Percentiles rank a stretch among this genome's conserved stretches.
Evolutionary conservation across 2,113 vertebrate genomes (phyloP).

Genomic region (Otis tarda): DNA sequence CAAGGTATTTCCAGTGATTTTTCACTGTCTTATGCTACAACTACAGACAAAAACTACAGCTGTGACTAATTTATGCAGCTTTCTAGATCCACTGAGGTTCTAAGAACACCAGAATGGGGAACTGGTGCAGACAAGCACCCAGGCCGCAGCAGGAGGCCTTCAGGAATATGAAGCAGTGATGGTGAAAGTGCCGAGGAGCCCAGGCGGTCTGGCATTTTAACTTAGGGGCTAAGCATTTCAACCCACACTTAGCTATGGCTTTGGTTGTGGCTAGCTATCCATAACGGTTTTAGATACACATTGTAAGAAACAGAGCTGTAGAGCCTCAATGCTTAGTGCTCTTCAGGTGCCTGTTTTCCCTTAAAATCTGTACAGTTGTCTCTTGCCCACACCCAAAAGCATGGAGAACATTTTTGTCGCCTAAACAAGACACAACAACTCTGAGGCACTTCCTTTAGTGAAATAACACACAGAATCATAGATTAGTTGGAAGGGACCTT

Average conservation of each 20-base stretch:
- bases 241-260: rapidly evolving
- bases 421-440: background rate
- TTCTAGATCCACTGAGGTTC: background rate
- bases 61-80: background rate
- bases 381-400: background rate
- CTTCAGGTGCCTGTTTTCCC: background rate
- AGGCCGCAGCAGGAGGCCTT: background rate
- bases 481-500: no score
- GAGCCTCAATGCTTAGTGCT: background rate
- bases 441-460: background rate
- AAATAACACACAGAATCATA: no score
- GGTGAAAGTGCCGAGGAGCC: background rate
- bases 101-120: background rate
- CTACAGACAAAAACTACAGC: background rate
- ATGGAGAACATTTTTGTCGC: no score
- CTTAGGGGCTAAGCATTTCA: background rate
- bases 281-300: background rate
- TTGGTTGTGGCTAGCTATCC: background rate
- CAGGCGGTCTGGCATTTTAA: background rate
- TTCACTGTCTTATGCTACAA: background rate
- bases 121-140: rapidly evolving
- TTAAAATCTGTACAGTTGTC: background rate
- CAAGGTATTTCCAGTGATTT: background rate
- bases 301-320: background rate
- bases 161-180: background rate